Base-by-base conservation (phyloP, 2,797 vertebrate species). In the Helarctos malayanus region DNA sequence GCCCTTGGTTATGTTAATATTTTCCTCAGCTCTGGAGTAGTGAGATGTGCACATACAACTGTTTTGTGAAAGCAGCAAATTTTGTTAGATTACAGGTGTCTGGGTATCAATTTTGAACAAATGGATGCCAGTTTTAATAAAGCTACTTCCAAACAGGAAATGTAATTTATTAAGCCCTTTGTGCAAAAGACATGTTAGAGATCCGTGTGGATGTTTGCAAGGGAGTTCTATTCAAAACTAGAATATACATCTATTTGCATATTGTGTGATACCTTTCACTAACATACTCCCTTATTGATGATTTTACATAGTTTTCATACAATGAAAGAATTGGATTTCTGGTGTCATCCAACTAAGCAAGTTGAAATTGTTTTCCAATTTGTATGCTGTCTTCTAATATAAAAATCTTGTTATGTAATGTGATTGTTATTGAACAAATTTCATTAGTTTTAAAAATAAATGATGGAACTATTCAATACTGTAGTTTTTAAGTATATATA, bases 1-100 rank as follows among this genome's bases (percentile, higher is more conserved):
- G 94, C 91, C 91, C 85, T 97, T 95, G 97, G 98, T 98, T 99
- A 98, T 99, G 98, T 99, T 99, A 98, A 98, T 98, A 98, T 98
- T 96, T 97, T 98, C 92, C 98, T 98, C 93, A 98, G 98, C 98
- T 96, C 97, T 96, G 97, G 98, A 98, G 98, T 97, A 97, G 98
- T 99, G 93, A 97, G 98, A 98, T 98, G 23, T 80, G 97, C 98
- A 97, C 95, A 81, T 97, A 97, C 98, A 98, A 98, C 98, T 97
- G 97, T 98, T 99, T 97, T 97, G 98, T 98, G 98, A 98, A 99
- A 99, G 98, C 98, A 98, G 98, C 98, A 98, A 98, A 99, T 98
- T 98, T 99, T 98, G 98, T 99, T 99, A 99, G 98, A 98, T 99
- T 98, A 98, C 98, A 99, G 98, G 98, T 99, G 98, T 98, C 98